Base-by-base conservation (phyloP, 2,113 vertebrate genomes). In the Leptosomus discolor region DNA sequence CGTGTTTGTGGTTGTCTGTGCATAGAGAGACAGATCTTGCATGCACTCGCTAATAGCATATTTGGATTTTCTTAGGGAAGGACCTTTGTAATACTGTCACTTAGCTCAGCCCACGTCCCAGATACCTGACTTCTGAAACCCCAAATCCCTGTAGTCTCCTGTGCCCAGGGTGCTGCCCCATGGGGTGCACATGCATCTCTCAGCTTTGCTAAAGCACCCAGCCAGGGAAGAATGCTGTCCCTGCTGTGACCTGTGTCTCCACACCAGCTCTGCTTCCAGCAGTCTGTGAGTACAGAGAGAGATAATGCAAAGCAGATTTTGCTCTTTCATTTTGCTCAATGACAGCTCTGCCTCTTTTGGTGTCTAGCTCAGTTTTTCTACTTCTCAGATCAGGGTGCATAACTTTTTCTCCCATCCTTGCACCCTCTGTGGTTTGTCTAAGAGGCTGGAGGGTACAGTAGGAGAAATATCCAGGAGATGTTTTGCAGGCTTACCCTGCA, bases 281-380 rank as follows among this genome's bases (percentile, higher is more conserved):
- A 37, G 37, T 41, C 61, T 70, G 22, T 61, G 60, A 79, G 41
- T 69, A 73, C 70, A 69, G 67, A 71, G 46, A n/a, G 61, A 6
- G 12, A 50, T 92, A 95, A 88, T 34, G 15, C 32, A 87, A 82
- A 95, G 57, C 92, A 94, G 89, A 91, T 84, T 82, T 68, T 78
- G 30, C 77, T 71, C 73, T 64, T 92, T 63, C 30, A 0, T 87
- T 96, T 91, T 71, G 41, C 60, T 60, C 86, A 45, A 56, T 88
- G 71, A 34, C 48, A 76, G 41, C 9, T 94, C 88, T 84, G 67
- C 36, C 17, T 81, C 21, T 29, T 92, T 77, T 39, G 13, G 67
- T 77, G 39, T 64, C 68, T 94, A 86, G 51, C 64, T 92, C 63
- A 65, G 63, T 85, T 82, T 96, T 86, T 85, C 29, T 69, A 34